These are phyloP conservation scores for Gyps fulvus DNA, from an alignment of 2,113 vertebrate genomes.

Conservation along the genomic window DNA sequence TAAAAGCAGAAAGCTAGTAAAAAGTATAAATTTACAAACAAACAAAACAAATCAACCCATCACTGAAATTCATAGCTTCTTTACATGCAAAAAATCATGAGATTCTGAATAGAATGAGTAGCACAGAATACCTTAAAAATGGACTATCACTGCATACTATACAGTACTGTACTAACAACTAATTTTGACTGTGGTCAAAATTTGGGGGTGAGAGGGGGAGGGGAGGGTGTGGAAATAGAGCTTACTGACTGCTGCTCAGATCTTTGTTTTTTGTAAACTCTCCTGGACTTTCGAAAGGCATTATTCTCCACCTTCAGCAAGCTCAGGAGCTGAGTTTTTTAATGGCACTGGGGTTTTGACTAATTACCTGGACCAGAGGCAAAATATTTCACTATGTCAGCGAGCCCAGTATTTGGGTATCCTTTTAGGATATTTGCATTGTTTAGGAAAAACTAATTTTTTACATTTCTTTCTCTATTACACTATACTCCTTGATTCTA, in stretches of 20 bases:
- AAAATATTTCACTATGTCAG: background rate
- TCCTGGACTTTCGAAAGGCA: background rate
- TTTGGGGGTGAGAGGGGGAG: rapidly evolving
- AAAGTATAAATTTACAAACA: background rate
- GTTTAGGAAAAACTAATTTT: background rate
- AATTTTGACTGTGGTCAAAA: background rate
- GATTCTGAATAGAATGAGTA: background rate
- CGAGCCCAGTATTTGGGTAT: background rate
- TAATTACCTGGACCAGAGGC: background rate
- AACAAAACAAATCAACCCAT: background rate
- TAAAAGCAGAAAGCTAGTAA: background rate
- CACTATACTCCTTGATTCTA: background rate
- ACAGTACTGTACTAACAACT: background rate
- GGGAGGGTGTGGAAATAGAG: background rate
- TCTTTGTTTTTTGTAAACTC: background rate
- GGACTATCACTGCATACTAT: background rate
- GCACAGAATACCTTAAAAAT: background rate
- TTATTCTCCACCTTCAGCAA: background rate
- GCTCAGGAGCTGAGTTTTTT: background rate
- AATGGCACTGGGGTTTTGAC: background rate
- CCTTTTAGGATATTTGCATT: background rate
- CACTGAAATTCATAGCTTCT: background rate
- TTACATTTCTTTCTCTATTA: background rate
- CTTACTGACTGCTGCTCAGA: background rate
- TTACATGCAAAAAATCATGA: background rate